Percentiles rank a stretch among this genome's conserved stretches.
Evolutionary conservation across 2,797 vertebrate species (phyloP).

Genomic region (Falco concolor): DNA sequence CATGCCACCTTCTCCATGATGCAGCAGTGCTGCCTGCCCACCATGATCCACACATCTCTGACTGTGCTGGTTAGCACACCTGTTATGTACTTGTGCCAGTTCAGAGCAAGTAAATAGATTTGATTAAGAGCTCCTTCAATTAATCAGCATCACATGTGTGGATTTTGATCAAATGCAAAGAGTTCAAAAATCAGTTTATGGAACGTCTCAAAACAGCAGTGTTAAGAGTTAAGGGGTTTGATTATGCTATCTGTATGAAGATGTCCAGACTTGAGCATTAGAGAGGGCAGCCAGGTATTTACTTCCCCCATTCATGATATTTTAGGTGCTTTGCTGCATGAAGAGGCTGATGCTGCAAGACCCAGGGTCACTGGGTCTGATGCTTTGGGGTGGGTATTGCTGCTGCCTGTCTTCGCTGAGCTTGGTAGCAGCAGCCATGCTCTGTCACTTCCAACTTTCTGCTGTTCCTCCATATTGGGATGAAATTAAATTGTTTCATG

Average conservation of each 20-base stretch:
- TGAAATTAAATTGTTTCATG: background rate
- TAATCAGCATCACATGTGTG: background rate
- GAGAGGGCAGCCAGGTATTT: background rate
- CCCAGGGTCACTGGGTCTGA: background rate
- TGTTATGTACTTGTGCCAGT: background rate
- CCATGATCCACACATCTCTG: background rate
- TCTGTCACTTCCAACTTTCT: background rate
- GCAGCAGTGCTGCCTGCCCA: background rate
- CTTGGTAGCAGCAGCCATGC: background rate
- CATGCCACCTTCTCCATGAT: background rate
- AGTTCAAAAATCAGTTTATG: background rate
- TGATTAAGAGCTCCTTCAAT: background rate
- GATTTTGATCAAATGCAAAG: background rate
- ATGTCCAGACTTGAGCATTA: background rate
- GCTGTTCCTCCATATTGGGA: background rate
- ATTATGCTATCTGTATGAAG: background rate
- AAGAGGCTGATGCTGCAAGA: background rate
- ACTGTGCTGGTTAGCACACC: background rate
- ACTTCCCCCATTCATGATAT: background rate
- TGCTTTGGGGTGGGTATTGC: accelerated
- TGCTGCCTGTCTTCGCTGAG: background rate
- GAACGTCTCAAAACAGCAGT: background rate
- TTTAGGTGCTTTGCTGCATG: background rate
- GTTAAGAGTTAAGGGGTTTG: background rate
- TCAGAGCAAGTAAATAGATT: background rate